Evolutionary conservation across 1,140 invertebrate genomes (phyloP), one percentile per base, ranked within the genome.

Genomic region (Luehdorfia chinensis): DNA sequence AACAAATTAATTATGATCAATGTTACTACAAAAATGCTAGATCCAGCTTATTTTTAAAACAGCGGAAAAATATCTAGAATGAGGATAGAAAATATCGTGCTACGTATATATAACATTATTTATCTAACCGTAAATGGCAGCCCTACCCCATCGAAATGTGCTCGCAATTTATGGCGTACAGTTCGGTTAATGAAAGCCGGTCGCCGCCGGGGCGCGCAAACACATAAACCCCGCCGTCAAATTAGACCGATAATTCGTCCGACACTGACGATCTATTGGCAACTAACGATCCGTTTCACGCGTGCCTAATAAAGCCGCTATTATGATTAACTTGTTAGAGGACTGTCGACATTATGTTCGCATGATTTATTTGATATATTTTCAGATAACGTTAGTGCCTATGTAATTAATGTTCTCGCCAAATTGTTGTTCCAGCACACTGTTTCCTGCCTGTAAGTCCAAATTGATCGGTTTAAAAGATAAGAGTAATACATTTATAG

Each of bases 221-320:
- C 69, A 69, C 56, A 70, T 73, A 65, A 73, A 67, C 19, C 18
- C 49, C 39, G 37, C 54, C 58, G 53, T 51, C 55, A 65, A 68
- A 70, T 74, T 66, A 37, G 51, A 51, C 50, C 50, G 54, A 61
- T 64, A 59, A 59, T 47, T 47, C 53, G 49, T 54, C 54, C 49
- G 50, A 34, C 54, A 55, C 31, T 66, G 63, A 43, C 39, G 39
- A 28, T 43, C 39, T 43, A 43, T 43, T 43, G 39, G 23, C 39
- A 43, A 43, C 39, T 62, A 62, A 66, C 52, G 54, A 36, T 47
- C 46, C 48, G 44, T 52, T 58, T 44, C 34, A 37, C 49, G 37
- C 52, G 37, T 31, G 32, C 44, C 44, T 15, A 60, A 54, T 58
- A 65, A 58, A 62, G 41, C 13, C 12, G 15, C 46, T 48, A 49